Percentiles rank a stretch among this genome's conserved stretches.
phyloP scores from a whole-genome alignment of 1,140 invertebrate genomes.

The Micrasema minimum region DNA sequence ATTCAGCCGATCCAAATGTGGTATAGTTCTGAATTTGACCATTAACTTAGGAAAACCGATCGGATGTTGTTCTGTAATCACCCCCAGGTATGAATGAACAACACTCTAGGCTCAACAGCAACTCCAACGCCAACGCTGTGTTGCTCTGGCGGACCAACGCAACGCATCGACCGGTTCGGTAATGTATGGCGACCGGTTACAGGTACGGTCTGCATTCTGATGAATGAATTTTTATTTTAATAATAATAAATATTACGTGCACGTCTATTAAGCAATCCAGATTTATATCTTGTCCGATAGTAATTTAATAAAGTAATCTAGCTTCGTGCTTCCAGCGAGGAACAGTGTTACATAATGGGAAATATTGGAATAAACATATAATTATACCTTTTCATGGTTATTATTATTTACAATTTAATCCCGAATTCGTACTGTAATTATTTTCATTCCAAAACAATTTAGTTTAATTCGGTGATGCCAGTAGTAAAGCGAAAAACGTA shows the following conservation, averaged over 20 bases:
- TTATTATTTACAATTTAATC: too few relatives aligned
- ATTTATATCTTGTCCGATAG: constrained; percentile 27
- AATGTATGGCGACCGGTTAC: constrained; percentile 22
- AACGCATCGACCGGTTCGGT: constrained; percentile 36
- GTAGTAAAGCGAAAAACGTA: too few relatives aligned
- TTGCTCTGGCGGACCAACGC: neutral
- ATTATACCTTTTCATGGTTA: too few relatives aligned
- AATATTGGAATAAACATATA: too few relatives aligned
- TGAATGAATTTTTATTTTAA: constrained; percentile 48
- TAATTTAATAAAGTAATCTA: constrained; percentile 49
- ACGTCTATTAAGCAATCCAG: constrained; percentile 33
- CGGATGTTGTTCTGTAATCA: constrained; percentile 9
- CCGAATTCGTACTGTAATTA: too few relatives aligned
- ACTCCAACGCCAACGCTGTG: neutral
- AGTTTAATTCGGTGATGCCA: too few relatives aligned
- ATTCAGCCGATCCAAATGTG: too few relatives aligned
- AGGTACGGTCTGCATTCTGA: constrained; percentile 49
- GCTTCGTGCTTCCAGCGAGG: neutral
- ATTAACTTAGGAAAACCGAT: too few relatives aligned
- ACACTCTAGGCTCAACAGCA: neutral
- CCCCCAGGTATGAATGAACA: constrained; percentile 8
- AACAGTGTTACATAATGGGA: too few relatives aligned
- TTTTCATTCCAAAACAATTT: too few relatives aligned
- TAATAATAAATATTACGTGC: constrained; percentile 36
- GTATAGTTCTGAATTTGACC: too few relatives aligned